Evolutionary conservation across 2,797 vertebrate species (phyloP), one percentile per base, ranked within the genome.

Genomic region (Bufotes viridis): DNA sequence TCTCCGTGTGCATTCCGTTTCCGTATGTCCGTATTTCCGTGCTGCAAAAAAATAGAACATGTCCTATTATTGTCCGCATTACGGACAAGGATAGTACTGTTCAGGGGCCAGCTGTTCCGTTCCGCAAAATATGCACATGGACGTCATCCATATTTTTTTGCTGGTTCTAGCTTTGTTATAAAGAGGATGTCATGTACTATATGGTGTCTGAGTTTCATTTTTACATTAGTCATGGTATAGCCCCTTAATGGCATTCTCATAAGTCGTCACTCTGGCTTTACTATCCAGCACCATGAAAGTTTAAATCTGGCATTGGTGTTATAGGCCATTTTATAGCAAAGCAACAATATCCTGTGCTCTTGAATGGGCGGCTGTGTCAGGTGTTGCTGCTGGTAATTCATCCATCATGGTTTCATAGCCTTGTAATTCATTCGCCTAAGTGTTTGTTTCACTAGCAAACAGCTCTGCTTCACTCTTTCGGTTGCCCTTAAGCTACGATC

Each of bases 331-430:
- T 69, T 55, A 55, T 78, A 85, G 74, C 15, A 49, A 65, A 11
- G 18, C 74, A 51, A 67, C 80, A 81, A 51, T 78, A 63, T 55
- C 84, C 60, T 10, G n/a, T 85, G 34, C 53, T 85, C 78, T 20
- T 34, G 58, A 51, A 81, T 42, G 65, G 58, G 72, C 42, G 81
- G 22, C 61, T 78, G 11, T 57, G 34, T 78, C 74, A 70, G 53
- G 81, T 84, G 87, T 67, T 78, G 53, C 42, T 61, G 26, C 75
- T 80, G 61, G 69, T 80, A 84, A 84, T 88, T 67, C 65, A 69
- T 84, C 75, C 75, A 84, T 84, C 87, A 78, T 72, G 34, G 53
- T 88, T 88, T 84, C 65, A 84, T 70, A 60, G 87, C 76, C 82
- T 72, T 58, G 81, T 84, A 79, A 84, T 84, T 51, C 55, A 26